These are phyloP conservation scores for Pogonocherus hispidulus DNA, from an alignment of 2,888 invertebrate genomes.

Conservation along the genomic window DNA sequence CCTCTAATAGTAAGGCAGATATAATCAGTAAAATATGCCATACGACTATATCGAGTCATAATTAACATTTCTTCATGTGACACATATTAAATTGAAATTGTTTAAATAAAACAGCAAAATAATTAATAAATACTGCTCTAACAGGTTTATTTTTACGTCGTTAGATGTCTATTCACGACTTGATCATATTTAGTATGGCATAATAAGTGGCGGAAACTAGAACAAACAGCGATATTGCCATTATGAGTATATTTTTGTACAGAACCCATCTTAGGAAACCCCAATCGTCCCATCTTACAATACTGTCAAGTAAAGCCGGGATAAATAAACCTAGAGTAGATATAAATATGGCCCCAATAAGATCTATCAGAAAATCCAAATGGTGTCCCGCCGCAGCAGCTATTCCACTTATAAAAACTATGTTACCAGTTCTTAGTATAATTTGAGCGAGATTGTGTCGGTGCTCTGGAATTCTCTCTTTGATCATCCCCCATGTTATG, in stretches of 20 bases:
- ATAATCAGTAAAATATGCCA: no score
- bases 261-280: constrained; percentile 78
- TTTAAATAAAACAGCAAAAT: no score
- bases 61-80: no score
- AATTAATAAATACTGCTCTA: no score
- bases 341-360: constrained; percentile 85
- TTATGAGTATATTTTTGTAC: constrained; percentile 76
- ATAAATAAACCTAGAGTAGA: constrained; percentile 80
- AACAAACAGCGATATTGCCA: constrained; percentile 77
- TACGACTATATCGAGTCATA: no score
- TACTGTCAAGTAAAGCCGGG: constrained; percentile 81
- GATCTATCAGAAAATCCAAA: constrained; percentile 87
- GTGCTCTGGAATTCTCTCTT: constrained; percentile 69
- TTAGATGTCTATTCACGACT: no score
- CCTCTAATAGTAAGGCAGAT: no score
- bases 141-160: no score
- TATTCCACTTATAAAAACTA: constrained; percentile 72
- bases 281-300: constrained; percentile 78
- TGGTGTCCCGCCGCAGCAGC: constrained; percentile 79
- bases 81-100: no score
- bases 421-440: constrained; percentile 69
- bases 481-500: constrained; percentile 86
- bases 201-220: constrained; percentile 75
- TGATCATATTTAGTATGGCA: constrained; percentile 57
- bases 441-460: constrained; percentile 73